These are phyloP conservation scores for Mnemiopsis leidyi DNA, from an alignment of 37 sponge, comb jelly and placozoan species.

Conservation along the genomic window DNA sequence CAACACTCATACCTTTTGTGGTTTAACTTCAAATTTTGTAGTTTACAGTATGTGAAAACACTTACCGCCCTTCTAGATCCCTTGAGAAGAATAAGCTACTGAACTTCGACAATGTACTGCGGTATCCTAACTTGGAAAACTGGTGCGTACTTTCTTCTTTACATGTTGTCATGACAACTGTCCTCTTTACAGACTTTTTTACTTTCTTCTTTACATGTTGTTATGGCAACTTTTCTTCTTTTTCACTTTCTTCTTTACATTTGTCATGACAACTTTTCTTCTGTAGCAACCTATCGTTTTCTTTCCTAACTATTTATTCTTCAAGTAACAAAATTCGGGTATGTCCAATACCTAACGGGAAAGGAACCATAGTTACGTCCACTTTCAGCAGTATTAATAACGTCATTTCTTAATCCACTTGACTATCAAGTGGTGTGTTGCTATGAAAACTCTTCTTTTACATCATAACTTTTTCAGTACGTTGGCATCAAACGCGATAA, in stretches of 20 bases:
- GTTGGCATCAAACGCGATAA: neutral
- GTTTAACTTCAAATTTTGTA: no score
- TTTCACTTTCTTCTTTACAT: neutral
- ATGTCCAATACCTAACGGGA: no score
- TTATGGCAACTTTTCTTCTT: neutral
- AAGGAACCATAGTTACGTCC: no score
- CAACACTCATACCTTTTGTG: neutral
- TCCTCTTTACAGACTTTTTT: neutral
- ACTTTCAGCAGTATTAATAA: neutral
- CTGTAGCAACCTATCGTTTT: neutral
- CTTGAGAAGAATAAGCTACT: neutral
- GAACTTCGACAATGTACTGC: neutral
- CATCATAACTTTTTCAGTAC: conserved; percentile 44
- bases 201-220: neutral
- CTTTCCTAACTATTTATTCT: neutral
- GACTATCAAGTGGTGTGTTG: neutral
- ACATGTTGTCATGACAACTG: neutral
- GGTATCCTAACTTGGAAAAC: neutral
- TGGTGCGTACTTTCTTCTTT: neutral
- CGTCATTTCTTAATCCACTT: neutral
- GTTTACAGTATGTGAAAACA: no score
- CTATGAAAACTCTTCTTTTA: neutral
- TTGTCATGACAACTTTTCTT: neutral
- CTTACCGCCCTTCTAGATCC: neutral
- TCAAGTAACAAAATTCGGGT: no score